Evolutionary conservation across 1,140 invertebrate genomes (phyloP), one percentile per base, ranked within the genome.

Genomic region (Aleiodes sp.): DNA sequence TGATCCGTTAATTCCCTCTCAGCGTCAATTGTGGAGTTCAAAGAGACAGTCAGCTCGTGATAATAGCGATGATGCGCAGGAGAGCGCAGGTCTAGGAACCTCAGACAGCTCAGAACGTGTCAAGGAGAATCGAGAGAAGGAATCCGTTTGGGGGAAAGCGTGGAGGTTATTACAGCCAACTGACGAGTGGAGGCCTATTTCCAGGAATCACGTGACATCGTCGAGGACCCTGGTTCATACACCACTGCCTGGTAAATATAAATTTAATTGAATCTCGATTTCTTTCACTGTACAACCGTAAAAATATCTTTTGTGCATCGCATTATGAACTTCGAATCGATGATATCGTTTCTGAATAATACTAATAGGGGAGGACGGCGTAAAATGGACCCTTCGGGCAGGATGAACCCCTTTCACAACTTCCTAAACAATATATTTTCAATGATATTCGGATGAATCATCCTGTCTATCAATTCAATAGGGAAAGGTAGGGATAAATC

Each of bases 141-240:
- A 75, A 26, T 79, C 56, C 12, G 37, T 84, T 16, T 81, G 80
- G 75, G 52, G 69, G 6, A 73, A 80, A 76, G 87, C 88, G 8
- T 86, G 87, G 14, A 84, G 87, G 28, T 82, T 92, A 12, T 73
- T 90, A 0, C 88, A 90, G 33, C 91, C 91, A 0, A 91, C 89
- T 1, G 84, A 88, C 0, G 89, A 91, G 46, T 92, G 91, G 91
- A 89, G 90, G n/a, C 89, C 88, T 1, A 86, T 88, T 1, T 80
- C 82, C 26, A 78, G 78, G 31, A 84, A 81, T 61, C 64, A 73
- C n/a, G 73, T 80, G 33, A 84, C 81, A 26, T 76, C 82, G 0
- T 83, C 79, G 29, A 83, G 80, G 68, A 84, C 78, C 2, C 63
- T 84, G 14, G 78, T 78, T 46, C 73, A 80, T 68, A 78, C 81